Percentiles rank a stretch among this genome's conserved stretches.
phyloP scores from a whole-genome alignment of 2,888 invertebrate species.

The Orgyia antiqua region DNA sequence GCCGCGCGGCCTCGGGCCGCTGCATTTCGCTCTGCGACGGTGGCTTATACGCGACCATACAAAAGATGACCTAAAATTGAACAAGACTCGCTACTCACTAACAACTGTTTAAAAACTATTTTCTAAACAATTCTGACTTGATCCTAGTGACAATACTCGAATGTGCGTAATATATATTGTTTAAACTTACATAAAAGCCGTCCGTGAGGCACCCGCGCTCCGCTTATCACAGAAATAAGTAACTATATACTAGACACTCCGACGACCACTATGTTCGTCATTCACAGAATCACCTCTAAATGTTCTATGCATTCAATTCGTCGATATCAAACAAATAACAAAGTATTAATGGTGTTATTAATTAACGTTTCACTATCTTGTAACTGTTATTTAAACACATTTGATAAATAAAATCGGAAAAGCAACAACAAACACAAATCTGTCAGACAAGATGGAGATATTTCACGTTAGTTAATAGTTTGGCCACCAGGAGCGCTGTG shows the following conservation, averaged over 20 bases:
- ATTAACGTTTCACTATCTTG: constrained; percentile 43
- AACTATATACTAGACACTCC: constrained; percentile 75
- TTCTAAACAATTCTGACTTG: constrained; percentile 63
- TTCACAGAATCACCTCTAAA: constrained; percentile 53
- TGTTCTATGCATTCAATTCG: constrained; percentile 30
- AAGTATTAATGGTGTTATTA: constrained; percentile 20
- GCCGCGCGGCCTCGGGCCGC: constrained; percentile 72
- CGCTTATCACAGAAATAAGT: constrained; percentile 79
- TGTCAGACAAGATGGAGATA: constrained; percentile 82
- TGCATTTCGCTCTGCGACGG: constrained; percentile 71
- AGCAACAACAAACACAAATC: constrained; percentile 80
- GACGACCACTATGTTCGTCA: constrained; percentile 68
- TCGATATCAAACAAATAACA: constrained; percentile 33
- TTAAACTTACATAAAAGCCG: constrained; percentile 70
- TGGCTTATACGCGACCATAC: constrained; percentile 66
- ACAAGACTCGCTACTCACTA: constrained; percentile 46
- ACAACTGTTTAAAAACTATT: constrained; percentile 54
- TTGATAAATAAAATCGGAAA: constrained; percentile 58
- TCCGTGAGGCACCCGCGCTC: constrained; percentile 69
- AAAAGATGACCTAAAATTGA: constrained; percentile 77
- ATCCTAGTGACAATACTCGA: constrained; percentile 41
- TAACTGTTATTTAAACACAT: constrained; percentile 48
- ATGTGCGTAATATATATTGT: constrained; percentile 41
- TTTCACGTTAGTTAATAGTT: constrained; percentile 73
- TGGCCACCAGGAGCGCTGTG: constrained; percentile 68